These are phyloP conservation scores for Schizaphis graminum DNA, from an alignment of 2,888 invertebrate species.

Conservation along the genomic window DNA sequence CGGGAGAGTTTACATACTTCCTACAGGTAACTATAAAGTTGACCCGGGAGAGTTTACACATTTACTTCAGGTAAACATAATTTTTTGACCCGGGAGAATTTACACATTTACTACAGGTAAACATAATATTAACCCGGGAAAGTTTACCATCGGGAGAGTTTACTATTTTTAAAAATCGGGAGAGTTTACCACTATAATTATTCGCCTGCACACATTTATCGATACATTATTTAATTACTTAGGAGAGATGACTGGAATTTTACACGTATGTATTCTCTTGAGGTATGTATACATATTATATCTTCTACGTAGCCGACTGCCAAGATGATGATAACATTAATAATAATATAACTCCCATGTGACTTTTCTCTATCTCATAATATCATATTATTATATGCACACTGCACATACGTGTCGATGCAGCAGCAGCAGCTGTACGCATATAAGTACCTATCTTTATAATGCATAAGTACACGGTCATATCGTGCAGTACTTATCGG, in stretches of 20 bases:
- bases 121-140: too few relatives aligned
- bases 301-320: background rate
- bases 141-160: too few relatives aligned
- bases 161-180: too few relatives aligned
- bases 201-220: background rate
- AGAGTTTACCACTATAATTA: too few relatives aligned
- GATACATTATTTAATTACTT: background rate
- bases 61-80: too few relatives aligned
- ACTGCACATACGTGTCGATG: background rate
- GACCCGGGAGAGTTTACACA: too few relatives aligned
- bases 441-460: background rate
- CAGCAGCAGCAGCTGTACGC: background rate
- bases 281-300: background rate
- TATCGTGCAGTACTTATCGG: conserved; percentile 45
- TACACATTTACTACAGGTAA: too few relatives aligned
- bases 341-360: conserved; percentile 17
- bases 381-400: background rate
- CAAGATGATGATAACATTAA: background rate
- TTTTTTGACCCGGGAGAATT: too few relatives aligned
- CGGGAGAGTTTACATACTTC: too few relatives aligned
- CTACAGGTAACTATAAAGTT: too few relatives aligned
- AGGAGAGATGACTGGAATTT: conserved; percentile 1
- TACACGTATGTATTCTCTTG: background rate
- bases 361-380: background rate
- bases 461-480: background rate